These are phyloP conservation scores for Pemphredon lugubris DNA, from an alignment of 2,888 invertebrate species.

Conservation along the genomic window DNA sequence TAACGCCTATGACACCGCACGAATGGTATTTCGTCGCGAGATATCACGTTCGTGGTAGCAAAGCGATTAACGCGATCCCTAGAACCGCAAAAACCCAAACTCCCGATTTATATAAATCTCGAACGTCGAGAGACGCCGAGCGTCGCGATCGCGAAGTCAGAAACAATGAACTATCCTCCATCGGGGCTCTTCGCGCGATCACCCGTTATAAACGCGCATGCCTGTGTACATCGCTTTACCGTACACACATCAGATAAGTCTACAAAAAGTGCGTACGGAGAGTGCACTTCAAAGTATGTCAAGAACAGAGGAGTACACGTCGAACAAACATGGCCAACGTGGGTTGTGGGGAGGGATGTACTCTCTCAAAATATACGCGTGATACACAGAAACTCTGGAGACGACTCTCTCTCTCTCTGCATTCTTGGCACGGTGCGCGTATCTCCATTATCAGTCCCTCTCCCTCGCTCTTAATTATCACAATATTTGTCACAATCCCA, in stretches of 20 bases:
- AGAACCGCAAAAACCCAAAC: no score
- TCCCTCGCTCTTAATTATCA: no score
- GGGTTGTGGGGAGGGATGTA: no score
- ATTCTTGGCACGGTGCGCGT: background rate
- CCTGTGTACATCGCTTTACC: background rate
- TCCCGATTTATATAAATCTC: no score
- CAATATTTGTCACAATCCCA: no score
- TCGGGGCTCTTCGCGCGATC: background rate
- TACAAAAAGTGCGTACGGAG: background rate
- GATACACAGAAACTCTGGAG: background rate
- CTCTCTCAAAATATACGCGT: constrained; percentile 1
- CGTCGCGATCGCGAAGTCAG: background rate
- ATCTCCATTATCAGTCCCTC: constrained; percentile 15
- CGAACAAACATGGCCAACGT: background rate
- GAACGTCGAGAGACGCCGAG: no score
- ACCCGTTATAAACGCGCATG: background rate
- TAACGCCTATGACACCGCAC: no score
- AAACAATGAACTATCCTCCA: background rate
- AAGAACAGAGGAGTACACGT: background rate
- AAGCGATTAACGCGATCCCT: no score
- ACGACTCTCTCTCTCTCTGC: background rate
- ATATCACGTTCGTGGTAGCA: no score
- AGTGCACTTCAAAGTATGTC: background rate
- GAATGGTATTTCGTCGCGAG: no score
- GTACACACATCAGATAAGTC: background rate